These are phyloP conservation scores for Himalopsyche anomala DNA, from an alignment of 2,888 invertebrate genomes.

Conservation along the genomic window DNA sequence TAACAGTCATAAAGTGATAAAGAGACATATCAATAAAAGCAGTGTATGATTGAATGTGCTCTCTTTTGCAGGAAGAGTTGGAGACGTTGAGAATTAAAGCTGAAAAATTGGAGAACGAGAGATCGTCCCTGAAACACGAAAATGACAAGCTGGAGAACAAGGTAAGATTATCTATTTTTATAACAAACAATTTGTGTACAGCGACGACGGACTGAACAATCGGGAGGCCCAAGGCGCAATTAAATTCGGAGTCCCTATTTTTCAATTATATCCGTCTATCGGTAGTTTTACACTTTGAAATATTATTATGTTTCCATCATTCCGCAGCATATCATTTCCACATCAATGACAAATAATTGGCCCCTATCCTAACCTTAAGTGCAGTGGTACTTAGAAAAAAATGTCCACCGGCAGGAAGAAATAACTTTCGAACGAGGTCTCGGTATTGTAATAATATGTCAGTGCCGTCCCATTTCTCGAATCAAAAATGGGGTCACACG, in stretches of 20 bases:
- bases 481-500: background rate
- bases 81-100: slow-evolving; percentile 87
- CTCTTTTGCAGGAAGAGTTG: slow-evolving; percentile 86
- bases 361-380: background rate
- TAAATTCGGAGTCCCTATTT: too few species aligned
- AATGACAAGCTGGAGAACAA: slow-evolving; percentile 93
- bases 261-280: too few species aligned
- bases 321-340: background rate
- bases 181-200: too few species aligned
- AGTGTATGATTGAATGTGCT: background rate
- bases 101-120: slow-evolving; percentile 92
- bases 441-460: background rate
- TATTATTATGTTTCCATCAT: too few species aligned
- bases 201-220: too few species aligned
- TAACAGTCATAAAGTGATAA: too few species aligned
- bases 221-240: too few species aligned
- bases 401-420: background rate
- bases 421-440: background rate
- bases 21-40: too few species aligned
- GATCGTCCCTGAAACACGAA: slow-evolving; percentile 89
- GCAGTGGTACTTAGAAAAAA: background rate
- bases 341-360: background rate
- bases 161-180: slow-evolving; percentile 78
- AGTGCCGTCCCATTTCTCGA: slow-evolving; percentile 7
- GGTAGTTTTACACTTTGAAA: too few species aligned